These are phyloP conservation scores for Exocentrus adspersus DNA, from an alignment of 2,888 invertebrate genomes.

Conservation along the genomic window DNA sequence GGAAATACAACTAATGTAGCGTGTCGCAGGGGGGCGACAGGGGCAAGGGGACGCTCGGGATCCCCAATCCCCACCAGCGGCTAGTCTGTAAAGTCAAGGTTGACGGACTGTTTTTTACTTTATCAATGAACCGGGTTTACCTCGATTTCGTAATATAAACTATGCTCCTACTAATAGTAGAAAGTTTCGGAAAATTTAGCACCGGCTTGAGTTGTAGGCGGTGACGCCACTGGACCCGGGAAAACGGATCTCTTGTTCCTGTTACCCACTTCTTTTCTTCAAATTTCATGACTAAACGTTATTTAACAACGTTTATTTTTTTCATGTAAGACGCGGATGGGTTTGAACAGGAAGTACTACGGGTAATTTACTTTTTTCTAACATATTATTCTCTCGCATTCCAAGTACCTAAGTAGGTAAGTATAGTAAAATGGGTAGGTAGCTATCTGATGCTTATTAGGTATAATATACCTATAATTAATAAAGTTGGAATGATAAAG, in stretches of 20 bases:
- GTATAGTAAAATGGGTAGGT: no score
- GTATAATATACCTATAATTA: no score
- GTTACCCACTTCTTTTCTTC: background rate
- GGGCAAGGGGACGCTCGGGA: conserved; percentile 28
- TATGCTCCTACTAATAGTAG: background rate
- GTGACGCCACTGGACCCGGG: background rate
- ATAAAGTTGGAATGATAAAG: no score
- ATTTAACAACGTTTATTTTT: no score
- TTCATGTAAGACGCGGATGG: background rate
- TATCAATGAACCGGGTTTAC: conserved; percentile 9
- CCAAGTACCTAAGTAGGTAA: no score
- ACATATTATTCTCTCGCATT: background rate
- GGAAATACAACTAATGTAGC: conserved; percentile 29
- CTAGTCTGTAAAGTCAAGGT: background rate
- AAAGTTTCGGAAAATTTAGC: background rate
- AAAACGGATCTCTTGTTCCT: background rate
- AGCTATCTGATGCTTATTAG: no score
- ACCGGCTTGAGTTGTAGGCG: background rate
- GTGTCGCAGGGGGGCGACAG: background rate
- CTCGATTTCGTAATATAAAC: background rate
- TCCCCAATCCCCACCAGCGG: conserved; percentile 30
- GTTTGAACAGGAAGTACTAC: background rate
- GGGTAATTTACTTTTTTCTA: conserved; percentile 4
- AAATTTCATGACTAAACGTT: background rate
- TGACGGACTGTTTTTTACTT: background rate